Evolutionary conservation across 2,888 invertebrate species (phyloP), one percentile per base, ranked within the genome.

Genomic region (Hyles lineata): DNA sequence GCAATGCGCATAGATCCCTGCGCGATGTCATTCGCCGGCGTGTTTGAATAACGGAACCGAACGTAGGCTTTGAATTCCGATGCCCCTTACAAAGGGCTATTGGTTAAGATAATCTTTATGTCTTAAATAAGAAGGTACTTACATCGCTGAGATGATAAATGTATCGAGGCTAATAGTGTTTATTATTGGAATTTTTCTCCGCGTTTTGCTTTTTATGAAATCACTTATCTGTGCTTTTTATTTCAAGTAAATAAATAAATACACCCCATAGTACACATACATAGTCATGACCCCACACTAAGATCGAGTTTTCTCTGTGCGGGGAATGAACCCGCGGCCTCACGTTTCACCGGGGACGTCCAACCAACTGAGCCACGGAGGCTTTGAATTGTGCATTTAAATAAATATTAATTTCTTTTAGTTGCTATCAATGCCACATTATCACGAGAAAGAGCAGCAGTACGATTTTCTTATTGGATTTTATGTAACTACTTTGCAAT

Each of bases 41-140:
- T 82, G 80, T 84, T 81, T 77, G 76, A 72, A 76, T 84, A 84
- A 80, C 84, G 80, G 82, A 74, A 74, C 63, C 72, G 72, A 74
- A 74, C 73, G 58, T 72, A 62, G 72, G 73, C 71, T 76, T 70
- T 70, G 74, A 72, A 72, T 72, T 72, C 72, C 72, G 63, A 72
- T 72, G 62, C 17, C 43, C 43, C 23, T 63, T 67, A 67, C 67
- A 50, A 50, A 67, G 67, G 67, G 43, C 50, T 67, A 50, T 50
- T 67, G 50, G 67, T 67, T 67, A 67, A 50, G 43, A 50, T 67
- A 50, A 67, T 67, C 67, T 50, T 15, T 50, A 50, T 17, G 67
- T 23, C 23, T 67, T 21, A 43, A 67, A 50, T 63, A 63, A 43
- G 43, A 50, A 43, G 21, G 43, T 43, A 43, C 15, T 50, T 17